Base-by-base conservation (phyloP, 2,113 vertebrate genomes). In the Caracal caracal region DNA sequence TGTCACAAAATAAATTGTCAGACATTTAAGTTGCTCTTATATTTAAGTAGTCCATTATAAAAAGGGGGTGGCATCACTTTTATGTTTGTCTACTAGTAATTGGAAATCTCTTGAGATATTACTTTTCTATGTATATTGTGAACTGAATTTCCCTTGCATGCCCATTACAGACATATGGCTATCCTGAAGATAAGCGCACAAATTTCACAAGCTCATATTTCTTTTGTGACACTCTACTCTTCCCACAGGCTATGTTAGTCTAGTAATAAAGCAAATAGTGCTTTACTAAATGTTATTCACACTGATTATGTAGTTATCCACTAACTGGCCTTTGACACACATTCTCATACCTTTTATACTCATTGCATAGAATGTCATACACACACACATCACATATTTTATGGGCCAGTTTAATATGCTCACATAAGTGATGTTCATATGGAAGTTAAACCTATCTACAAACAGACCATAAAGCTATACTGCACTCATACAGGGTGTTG, bases 221-320 rank as follows among this genome's bases (percentile, higher is more conserved):
- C 78, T 90, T 88, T 89, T 84, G 37, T 93, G 49, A 94, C 83
- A 83, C 37, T 83, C 65, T 24, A 15, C n/a, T 97, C 84, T 92
- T 90, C 70, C 70, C 88, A 85, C 81, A 49, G 59, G 79, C 87
- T 71, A 26, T 56, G 56, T 76, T 80, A 90, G 33, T 91, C 70
- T 78, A 90, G 37, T 56, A 90, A 89, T 92, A 81, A 95, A 92
- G 56, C 80, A 96, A 96, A 96, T 13, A 83, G 16, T 68, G 40
- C 47, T 95, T 92, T 90, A 73, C 70, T 88, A 76, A 82, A 66
- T 84, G 26, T 70, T 97, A 80, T 79, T 76, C 49, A 88, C 76
- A 47, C 37, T 87, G 90, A 80, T 90, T 89, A 56, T 33, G 75
- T 35, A 90, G 51, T 43, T 95, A 94, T 16, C 56, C 76, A 94